Percentiles rank a stretch among this genome's conserved stretches.
phyloP scores from a whole-genome alignment of 2,888 invertebrate species.

The Leptinotarsa juncta region DNA sequence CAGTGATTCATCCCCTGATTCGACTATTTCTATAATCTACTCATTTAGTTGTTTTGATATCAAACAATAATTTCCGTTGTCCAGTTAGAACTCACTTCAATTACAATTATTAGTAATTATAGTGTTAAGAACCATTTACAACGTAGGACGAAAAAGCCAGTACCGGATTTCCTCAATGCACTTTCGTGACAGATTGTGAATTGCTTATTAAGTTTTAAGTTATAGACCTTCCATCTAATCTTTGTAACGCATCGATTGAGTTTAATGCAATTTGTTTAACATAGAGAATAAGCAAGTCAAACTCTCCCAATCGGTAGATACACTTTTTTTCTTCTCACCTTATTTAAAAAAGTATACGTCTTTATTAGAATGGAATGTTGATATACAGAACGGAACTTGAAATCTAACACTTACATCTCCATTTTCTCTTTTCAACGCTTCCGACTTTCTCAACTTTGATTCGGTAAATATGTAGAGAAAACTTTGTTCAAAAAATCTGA shows the following conservation, averaged over 20 bases:
- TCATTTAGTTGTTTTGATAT: not conserved
- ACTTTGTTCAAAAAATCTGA: too few relatives aligned
- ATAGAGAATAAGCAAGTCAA: not conserved
- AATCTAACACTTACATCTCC: too few relatives aligned
- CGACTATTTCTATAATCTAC: not conserved
- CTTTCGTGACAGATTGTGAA: not conserved
- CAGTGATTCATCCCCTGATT: not conserved
- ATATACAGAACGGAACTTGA: too few relatives aligned
- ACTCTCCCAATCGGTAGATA: too few relatives aligned
- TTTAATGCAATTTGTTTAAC: too few relatives aligned
- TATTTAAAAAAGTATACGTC: too few relatives aligned
- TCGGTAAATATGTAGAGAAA: too few relatives aligned
- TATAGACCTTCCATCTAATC: not conserved
- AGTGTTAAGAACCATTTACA: slow-evolving; percentile 8
- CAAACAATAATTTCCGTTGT: not conserved
- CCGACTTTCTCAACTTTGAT: too few relatives aligned
- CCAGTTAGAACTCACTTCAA: not conserved
- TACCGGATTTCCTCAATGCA: slow-evolving; percentile 14
- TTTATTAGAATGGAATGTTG: too few relatives aligned
- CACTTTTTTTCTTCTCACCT: too few relatives aligned
- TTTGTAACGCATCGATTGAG: not conserved
- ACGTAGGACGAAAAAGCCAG: not conserved
- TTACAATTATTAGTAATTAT: slow-evolving; percentile 11
- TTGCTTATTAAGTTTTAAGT: slow-evolving; percentile 12
- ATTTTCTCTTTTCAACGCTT: too few relatives aligned